Conservation (phyloP, 2,888 invertebrate genomes). For the Syrphus vitripennis region DNA sequence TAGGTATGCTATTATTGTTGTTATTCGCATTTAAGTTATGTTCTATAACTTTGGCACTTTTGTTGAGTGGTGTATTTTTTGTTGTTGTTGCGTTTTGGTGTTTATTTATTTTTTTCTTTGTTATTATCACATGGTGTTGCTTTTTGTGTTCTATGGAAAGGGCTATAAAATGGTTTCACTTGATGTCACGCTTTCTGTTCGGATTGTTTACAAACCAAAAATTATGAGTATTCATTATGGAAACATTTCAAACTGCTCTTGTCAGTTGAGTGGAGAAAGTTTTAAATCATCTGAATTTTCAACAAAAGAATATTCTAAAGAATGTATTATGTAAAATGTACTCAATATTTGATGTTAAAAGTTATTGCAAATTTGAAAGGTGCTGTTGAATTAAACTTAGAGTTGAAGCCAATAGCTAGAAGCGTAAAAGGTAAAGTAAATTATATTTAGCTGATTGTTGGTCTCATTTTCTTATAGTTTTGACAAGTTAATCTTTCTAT, state of each 20-base stretch:
- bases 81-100: background rate
- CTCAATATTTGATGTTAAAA: no score
- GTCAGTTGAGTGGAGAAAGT: constrained; percentile 41
- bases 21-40: constrained; percentile 36
- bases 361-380: no score
- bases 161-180: constrained; percentile 58
- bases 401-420: no score
- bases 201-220: background rate
- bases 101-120: background rate
- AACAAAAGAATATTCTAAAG: background rate
- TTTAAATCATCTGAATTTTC: constrained; percentile 15
- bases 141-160: constrained; percentile 19
- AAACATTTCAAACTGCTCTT: constrained; percentile 57
- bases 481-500: no score
- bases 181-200: constrained; percentile 54
- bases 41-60: constrained; percentile 59
- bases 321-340: background rate
- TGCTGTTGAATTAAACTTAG: no score
- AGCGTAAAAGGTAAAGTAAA: no score
- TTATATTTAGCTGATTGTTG: no score
- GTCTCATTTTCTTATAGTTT: no score
- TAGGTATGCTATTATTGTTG: constrained; percentile 7
- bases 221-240: background rate
- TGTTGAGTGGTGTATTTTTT: no score
- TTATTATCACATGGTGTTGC: constrained; percentile 56